phyloP scores from a whole-genome alignment of 1,140 invertebrate genomes.

The Varroa destructor region DNA sequence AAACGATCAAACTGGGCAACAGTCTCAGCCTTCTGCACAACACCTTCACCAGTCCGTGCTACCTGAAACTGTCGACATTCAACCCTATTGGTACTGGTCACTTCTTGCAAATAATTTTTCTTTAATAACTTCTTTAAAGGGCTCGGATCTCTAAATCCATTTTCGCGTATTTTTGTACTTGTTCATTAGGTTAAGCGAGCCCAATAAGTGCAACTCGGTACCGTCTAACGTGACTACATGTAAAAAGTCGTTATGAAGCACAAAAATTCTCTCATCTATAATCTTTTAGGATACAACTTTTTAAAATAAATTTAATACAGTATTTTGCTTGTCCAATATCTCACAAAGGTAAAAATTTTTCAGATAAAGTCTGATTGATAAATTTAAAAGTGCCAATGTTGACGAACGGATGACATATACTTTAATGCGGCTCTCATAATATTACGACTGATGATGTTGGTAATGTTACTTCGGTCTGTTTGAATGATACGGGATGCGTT shows the following conservation, averaged over 20 bases:
- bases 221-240: background rate
- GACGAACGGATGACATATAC: background rate
- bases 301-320: too few species aligned
- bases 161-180: too few species aligned
- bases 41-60: background rate
- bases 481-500: background rate
- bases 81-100: constrained; percentile 10
- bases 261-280: too few species aligned
- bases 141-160: too few species aligned
- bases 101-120: background rate
- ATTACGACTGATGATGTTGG: constrained; percentile 2
- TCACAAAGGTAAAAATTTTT: too few species aligned
- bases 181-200: background rate
- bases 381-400: background rate
- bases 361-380: too few species aligned
- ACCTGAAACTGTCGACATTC: constrained; percentile 7
- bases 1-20: too few species aligned
- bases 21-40: too few species aligned
- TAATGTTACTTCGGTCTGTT: background rate
- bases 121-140: too few species aligned
- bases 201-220: background rate
- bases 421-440: background rate
- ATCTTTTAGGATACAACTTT: too few species aligned
- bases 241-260: background rate
- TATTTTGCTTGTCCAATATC: too few species aligned